These are phyloP conservation scores for Tachystola acroxantha DNA, from an alignment of 2,888 invertebrate species.

Conservation along the genomic window DNA sequence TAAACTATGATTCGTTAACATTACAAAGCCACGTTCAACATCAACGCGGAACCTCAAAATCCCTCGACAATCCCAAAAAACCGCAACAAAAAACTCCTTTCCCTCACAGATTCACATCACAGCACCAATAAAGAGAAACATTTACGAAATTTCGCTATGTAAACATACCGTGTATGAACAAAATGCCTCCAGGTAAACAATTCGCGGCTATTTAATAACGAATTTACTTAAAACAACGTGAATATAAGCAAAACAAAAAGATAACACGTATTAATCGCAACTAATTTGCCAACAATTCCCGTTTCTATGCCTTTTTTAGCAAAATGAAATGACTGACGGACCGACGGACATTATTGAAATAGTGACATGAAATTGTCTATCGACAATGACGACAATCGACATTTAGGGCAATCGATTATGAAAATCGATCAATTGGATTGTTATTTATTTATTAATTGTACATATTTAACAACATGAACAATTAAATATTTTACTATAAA, in stretches of 20 bases:
- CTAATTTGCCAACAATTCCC: constrained; percentile 71
- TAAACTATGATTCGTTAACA: constrained; percentile 40
- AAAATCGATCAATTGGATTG: too few relatives aligned
- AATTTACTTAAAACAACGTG: constrained; percentile 24
- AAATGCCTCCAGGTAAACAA: constrained; percentile 27
- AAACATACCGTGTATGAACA: constrained; percentile 55
- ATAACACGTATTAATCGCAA: constrained; percentile 61
- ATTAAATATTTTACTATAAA: too few relatives aligned
- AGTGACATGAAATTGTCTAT: not conserved
- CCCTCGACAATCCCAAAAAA: constrained; percentile 28
- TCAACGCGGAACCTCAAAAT: constrained; percentile 40
- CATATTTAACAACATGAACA: too few relatives aligned
- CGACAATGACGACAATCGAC: too few relatives aligned
- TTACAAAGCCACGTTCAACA: constrained; percentile 50
- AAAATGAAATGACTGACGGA: constrained; percentile 17
- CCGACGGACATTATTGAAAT: constrained; percentile 39
- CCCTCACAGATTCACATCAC: constrained; percentile 51
- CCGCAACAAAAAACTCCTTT: constrained; percentile 56
- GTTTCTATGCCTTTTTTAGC: constrained; percentile 60
- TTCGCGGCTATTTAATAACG: constrained; percentile 25
- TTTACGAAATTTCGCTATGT: constrained; percentile 59
- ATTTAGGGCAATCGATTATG: too few relatives aligned
- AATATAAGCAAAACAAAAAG: constrained; percentile 41
- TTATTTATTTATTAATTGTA: too few relatives aligned
- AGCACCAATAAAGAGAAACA: constrained; percentile 29